Base-by-base conservation (phyloP, 2,888 invertebrate species). In the Melanophora roralis region DNA sequence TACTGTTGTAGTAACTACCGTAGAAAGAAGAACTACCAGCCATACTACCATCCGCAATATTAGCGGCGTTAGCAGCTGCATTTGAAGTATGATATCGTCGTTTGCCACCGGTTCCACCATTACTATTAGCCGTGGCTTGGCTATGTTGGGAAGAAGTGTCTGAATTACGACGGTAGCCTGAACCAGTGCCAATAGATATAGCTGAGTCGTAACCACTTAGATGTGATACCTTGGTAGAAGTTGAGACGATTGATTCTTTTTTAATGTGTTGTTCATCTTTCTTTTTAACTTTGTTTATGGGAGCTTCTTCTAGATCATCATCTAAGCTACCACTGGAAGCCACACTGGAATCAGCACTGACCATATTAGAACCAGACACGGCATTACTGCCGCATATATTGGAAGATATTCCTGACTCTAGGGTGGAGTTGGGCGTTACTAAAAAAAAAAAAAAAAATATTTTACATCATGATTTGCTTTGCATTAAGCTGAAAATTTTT, bases 341-440 rank as follows among this genome's bases (percentile, higher is more conserved):
- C 19, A 90, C 90, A 75, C 90, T 90, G 11, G 90, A 92, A 88
- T 89, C 92, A 88, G 90, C 92, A 89, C 86, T 92, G 89, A 89
- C 92, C 89, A 84, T 91, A 84, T 89, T 90, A 60, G 89, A 89
- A 62, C 87, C 89, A 74, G 89, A 89, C 32, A 90, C 93, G 86
- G 95, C 95, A 84, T 94, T 95, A 45, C 94, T 95, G 34, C 95
- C 95, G 83, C 94, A 94, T 86, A 94, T 94, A 85, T 94, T 94
- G 86, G 82, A 91, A 83, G 88, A 87, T 83, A 88, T 89, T 23
- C 89, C 89, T 8, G 89, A 87, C 78, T 90, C 90, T 80, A 90
- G 82, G 36, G 90, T 89, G 1, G 90, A 90, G 81, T 90, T 90
- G 5, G 90, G 90, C 60, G 90, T 90, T 23, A 89, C 90, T 89